Conservation (phyloP, 2,888 invertebrate species). For the Invenusta paracnida region DNA sequence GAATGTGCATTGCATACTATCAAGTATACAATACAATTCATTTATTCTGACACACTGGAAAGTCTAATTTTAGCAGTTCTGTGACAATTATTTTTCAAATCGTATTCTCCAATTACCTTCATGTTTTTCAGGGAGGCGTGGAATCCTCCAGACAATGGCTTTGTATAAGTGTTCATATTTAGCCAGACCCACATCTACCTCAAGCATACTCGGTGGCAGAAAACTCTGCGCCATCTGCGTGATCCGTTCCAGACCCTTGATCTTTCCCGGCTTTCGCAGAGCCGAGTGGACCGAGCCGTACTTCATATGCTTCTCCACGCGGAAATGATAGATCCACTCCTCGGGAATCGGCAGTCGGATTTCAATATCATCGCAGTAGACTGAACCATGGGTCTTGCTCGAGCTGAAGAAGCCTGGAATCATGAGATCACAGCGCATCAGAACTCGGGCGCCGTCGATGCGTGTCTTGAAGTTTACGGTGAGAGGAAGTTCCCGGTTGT, state of each 20-base stretch:
- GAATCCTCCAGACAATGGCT: slow-evolving; percentile 95
- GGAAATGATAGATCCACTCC: slow-evolving; percentile 96
- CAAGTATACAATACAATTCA: too few relatives aligned
- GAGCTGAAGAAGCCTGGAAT: slow-evolving; percentile 94
- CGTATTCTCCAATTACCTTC: too few relatives aligned
- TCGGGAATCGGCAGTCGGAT: slow-evolving; percentile 89
- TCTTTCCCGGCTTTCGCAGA: slow-evolving; percentile 64
- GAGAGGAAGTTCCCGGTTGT: slow-evolving; percentile 87
- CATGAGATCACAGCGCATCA: slow-evolving; percentile 85
- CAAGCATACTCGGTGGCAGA: slow-evolving; percentile 56
- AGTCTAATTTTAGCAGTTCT: too few relatives aligned
- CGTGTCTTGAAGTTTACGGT: slow-evolving; percentile 80
- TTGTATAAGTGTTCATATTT: slow-evolving; percentile 98
- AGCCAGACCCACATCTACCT: slow-evolving; percentile 80
- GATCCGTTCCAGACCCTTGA: slow-evolving; percentile 62
- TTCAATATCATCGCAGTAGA: slow-evolving; percentile 75
- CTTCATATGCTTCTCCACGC: slow-evolving; percentile 93
- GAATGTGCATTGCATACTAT: too few relatives aligned
- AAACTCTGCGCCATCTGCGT: slow-evolving; percentile 59
- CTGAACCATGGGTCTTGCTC: slow-evolving; percentile 84
- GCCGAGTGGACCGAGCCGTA: slow-evolving; percentile 94
- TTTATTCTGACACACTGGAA: too few relatives aligned
- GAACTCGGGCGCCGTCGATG: slow-evolving; percentile 68
- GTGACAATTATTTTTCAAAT: too few relatives aligned
- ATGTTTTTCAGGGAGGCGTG: slow-evolving; percentile 91